Evolutionary conservation across 2,888 invertebrate species (phyloP).

Genomic region (Polia nebulosa): DNA sequence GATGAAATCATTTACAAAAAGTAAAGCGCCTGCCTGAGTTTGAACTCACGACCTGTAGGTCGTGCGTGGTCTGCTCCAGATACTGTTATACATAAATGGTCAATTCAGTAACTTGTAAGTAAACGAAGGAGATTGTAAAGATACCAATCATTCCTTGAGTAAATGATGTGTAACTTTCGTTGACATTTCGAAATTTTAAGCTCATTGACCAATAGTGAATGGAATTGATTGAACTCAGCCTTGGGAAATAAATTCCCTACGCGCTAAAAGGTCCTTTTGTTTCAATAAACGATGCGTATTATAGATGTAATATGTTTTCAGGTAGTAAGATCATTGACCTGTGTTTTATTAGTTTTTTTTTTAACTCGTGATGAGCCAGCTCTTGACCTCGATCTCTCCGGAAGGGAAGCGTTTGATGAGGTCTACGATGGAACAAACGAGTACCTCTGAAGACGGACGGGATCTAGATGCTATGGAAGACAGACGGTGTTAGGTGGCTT

Average conservation of each 20-base stretch:
- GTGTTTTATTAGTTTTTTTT: neutral
- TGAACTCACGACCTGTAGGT: too few species aligned
- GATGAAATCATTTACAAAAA: too few species aligned
- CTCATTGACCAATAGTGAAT: conserved; percentile 62
- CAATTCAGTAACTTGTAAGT: neutral
- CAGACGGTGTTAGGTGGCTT: too few species aligned
- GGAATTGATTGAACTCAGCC: conserved; percentile 48
- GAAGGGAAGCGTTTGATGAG: too few species aligned
- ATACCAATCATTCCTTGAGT: conserved; percentile 1
- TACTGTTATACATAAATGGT: neutral
- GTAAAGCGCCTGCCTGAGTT: too few species aligned
- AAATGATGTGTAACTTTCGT: conserved; percentile 59
- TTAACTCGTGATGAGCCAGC: neutral
- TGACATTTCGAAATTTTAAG: conserved; percentile 50
- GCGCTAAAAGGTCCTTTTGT: conserved; percentile 34
- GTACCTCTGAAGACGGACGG: neutral
- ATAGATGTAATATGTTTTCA: neutral
- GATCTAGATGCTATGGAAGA: neutral
- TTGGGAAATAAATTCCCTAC: conserved; percentile 45
- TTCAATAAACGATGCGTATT: conserved; percentile 4
- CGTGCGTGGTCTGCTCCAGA: too few species aligned
- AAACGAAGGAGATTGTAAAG: conserved; percentile 30
- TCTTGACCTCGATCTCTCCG: too few species aligned
- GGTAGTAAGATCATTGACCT: conserved; percentile 27
- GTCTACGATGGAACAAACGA: too few species aligned